A percentile compares a stretch with the other conserved stretches of the same genome.
Evolutionary conservation across 53 echinoderm and acorn worm genomes (phyloP).

Genomic region (Patiria pectinifera): DNA sequence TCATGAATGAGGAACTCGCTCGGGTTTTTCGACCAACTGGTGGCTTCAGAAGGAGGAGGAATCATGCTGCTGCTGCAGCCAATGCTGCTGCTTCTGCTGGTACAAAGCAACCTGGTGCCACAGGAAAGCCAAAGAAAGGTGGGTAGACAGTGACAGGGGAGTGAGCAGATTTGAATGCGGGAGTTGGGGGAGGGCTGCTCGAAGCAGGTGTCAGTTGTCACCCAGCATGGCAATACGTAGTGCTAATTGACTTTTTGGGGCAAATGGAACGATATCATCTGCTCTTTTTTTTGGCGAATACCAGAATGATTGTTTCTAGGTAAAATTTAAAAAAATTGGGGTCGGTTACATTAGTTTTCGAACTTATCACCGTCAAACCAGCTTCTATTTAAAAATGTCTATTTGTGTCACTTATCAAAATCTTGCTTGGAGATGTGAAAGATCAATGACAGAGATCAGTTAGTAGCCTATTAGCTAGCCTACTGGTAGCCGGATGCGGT

Average conservation of each 20-base stretch:
- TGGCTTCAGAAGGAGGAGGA: not conserved
- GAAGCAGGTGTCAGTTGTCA: not conserved
- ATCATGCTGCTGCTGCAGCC: not conserved
- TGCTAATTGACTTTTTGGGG: not conserved
- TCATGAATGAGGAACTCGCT: not conserved
- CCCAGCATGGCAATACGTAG: slow-evolving; percentile 3
- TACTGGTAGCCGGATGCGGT: slow-evolving; percentile 6
- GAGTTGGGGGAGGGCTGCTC: not conserved
- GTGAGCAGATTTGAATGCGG: not conserved
- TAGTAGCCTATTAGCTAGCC: slow-evolving; percentile 1
- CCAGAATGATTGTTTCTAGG: not conserved
- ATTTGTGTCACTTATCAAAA: not conserved
- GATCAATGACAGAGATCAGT: not conserved
- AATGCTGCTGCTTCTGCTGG: not conserved
- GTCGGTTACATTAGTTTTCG: not conserved
- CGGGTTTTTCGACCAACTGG: slow-evolving; percentile 1
- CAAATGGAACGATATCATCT: slow-evolving; percentile 1
- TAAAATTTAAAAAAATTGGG: not conserved
- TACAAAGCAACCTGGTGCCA: not conserved
- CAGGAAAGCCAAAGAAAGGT: not conserved
- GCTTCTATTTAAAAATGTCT: not conserved
- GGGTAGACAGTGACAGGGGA: not conserved
- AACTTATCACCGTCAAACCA: not conserved
- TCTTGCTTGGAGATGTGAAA: not conserved
- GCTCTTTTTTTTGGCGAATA: not conserved